These are phyloP conservation scores for Drosophila kikkawai DNA, from an alignment of 1,140 invertebrate genomes.

Conservation along the genomic window DNA sequence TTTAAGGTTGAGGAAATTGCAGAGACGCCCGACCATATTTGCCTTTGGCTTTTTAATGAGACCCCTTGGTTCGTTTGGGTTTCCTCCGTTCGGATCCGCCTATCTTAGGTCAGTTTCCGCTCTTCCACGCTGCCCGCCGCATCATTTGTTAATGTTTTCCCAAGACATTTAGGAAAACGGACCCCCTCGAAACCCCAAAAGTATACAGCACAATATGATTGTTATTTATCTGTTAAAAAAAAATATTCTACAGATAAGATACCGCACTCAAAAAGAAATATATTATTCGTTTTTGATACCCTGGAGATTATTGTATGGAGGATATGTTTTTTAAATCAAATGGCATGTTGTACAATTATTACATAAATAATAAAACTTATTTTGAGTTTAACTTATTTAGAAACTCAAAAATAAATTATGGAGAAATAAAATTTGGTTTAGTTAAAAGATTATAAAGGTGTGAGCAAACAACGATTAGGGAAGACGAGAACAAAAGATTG, in stretches of 20 bases:
- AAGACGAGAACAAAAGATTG: no score
- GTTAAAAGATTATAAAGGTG: no score
- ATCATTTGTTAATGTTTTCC: constrained; percentile 48
- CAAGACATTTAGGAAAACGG: constrained; percentile 20
- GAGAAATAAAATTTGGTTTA: background rate
- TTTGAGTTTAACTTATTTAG: background rate
- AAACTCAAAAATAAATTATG: background rate
- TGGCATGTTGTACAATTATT: background rate
- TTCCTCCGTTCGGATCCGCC: constrained; percentile 22
- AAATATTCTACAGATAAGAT: constrained; percentile 30
- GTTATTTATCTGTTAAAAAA: constrained; percentile 21
- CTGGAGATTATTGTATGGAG: no score
- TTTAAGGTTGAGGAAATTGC: constrained; percentile 45
- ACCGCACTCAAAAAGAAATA: constrained; percentile 1
- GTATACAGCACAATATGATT: constrained; percentile 22
- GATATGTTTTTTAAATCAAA: background rate
- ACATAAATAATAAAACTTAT: no score
- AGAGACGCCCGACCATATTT: constrained; percentile 48
- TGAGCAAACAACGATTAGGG: no score
- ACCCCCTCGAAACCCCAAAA: constrained; percentile 17
- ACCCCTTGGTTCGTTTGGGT: constrained; percentile 24
- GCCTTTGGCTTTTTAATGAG: constrained; percentile 65
- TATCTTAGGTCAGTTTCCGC: constrained; percentile 44
- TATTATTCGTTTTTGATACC: background rate
- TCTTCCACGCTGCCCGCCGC: constrained; percentile 7